phyloP scores from a whole-genome alignment of 2,113 vertebrate species.

The Struthidea cinerea region DNA sequence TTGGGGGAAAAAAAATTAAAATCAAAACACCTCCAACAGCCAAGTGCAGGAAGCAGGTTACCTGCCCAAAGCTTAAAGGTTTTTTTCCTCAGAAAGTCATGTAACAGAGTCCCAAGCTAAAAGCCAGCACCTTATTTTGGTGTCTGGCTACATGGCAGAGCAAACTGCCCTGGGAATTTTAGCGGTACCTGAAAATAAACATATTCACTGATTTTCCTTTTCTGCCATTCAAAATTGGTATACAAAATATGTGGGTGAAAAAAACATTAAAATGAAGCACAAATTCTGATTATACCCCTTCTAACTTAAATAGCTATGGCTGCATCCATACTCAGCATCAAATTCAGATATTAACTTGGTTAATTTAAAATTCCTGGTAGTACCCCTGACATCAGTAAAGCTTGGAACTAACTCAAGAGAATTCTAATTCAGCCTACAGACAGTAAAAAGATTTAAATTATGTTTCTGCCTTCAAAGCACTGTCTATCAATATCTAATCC shows the following conservation, averaged over 20 bases:
- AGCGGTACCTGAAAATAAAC: not conserved
- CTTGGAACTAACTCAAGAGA: not conserved
- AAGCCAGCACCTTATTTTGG: not conserved
- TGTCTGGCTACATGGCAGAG: not conserved
- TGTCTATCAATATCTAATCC: not conserved
- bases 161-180: not conserved
- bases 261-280: not conserved
- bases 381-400: not conserved
- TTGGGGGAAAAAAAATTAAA: not conserved
- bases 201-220: not conserved
- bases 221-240: not conserved
- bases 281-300: not conserved
- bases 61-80: not conserved
- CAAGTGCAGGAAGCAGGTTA: not conserved
- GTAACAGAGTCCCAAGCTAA: not conserved
- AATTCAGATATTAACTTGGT: not conserved
- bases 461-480: not conserved
- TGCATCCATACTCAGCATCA: rapidly evolving
- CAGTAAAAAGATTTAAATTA: not conserved
- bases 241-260: not conserved
- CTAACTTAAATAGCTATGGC: not conserved
- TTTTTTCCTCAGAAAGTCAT: not conserved
- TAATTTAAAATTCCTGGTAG: not conserved
- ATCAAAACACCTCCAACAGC: not conserved
- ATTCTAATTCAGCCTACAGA: not conserved